A percentile compares a stretch with the other conserved stretches of the same genome.
Conservation (phyloP, 2,888 invertebrate genomes). For the Drosophila niveifrons region DNA sequence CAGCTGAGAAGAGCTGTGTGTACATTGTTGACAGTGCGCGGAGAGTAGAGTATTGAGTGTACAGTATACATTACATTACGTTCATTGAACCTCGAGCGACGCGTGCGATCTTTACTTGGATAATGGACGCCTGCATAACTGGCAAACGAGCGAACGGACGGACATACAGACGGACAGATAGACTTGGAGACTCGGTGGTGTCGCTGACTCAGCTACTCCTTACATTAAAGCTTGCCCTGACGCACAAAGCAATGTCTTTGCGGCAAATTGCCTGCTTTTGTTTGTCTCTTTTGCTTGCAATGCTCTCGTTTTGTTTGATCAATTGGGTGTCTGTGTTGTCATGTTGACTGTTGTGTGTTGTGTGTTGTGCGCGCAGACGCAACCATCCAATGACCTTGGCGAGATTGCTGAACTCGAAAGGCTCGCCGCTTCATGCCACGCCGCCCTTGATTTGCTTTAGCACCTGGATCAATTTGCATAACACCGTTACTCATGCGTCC, state of each 20-base stretch:
- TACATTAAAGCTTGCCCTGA: slow-evolving; percentile 24
- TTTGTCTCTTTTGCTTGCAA: slow-evolving; percentile 6
- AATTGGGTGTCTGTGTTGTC: slow-evolving; percentile 10
- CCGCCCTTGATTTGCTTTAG: slow-evolving; percentile 42
- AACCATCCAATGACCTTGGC: slow-evolving; percentile 74
- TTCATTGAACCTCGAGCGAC: slow-evolving; percentile 66
- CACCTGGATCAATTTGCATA: slow-evolving; percentile 61
- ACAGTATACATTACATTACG: slow-evolving; percentile 67
- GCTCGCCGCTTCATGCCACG: slow-evolving; percentile 44
- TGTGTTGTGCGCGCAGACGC: slow-evolving; percentile 67
- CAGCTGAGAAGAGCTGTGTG: slow-evolving; percentile 8
- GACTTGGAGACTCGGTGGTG: slow-evolving; percentile 16
- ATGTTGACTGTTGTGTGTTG: slow-evolving; percentile 2
- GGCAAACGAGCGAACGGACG: slow-evolving; percentile 16
- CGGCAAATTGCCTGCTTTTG: slow-evolving; percentile 9
- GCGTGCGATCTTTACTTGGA: slow-evolving; percentile 44
- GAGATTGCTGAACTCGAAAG: slow-evolving; percentile 58
- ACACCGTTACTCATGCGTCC: slow-evolving; percentile 57
- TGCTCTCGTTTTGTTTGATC: slow-evolving; percentile 38
- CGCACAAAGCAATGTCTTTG: slow-evolving; percentile 34
- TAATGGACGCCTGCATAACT: slow-evolving; percentile 42
- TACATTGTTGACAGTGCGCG: slow-evolving; percentile 9
- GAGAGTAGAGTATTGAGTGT: slow-evolving; percentile 21
- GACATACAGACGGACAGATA: slow-evolving; percentile 18
- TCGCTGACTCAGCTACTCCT: slow-evolving; percentile 48